Conservation (phyloP, 2,888 invertebrate genomes). For the Phasia obesa region DNA sequence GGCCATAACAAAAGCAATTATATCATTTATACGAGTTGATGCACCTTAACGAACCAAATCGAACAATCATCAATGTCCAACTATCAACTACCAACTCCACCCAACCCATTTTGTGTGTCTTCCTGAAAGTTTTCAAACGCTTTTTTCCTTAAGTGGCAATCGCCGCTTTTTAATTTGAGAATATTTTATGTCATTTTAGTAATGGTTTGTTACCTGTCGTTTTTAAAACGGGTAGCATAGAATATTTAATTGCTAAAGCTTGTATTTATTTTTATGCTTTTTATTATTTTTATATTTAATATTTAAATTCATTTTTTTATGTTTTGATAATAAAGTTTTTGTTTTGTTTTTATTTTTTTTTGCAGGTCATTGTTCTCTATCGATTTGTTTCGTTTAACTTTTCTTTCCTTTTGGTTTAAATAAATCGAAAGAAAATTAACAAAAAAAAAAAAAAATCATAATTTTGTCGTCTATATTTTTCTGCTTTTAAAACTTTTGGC, state of each 20-base stretch:
- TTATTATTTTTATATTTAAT: slow-evolving; percentile 12
- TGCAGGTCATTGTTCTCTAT: slow-evolving; percentile 75
- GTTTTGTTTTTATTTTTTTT: slow-evolving; percentile 74
- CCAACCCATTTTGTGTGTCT: slow-evolving; percentile 72
- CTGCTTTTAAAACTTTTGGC: slow-evolving; percentile 48
- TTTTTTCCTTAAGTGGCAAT: slow-evolving; percentile 26
- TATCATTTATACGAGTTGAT: not conserved
- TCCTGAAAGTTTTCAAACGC: slow-evolving; percentile 74
- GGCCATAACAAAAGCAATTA: slow-evolving; percentile 33
- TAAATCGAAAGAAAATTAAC: slow-evolving; percentile 23
- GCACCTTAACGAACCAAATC: slow-evolving; percentile 5
- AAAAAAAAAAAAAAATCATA: slow-evolving; percentile 28
- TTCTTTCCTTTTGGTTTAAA: slow-evolving; percentile 9
- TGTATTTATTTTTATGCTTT: slow-evolving; percentile 30
- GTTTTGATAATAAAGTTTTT: slow-evolving; percentile 47
- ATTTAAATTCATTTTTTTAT: slow-evolving; percentile 47
- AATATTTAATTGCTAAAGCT: slow-evolving; percentile 75
- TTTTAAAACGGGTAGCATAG: slow-evolving; percentile 71
- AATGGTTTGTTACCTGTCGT: slow-evolving; percentile 68
- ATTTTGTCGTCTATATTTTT: slow-evolving; percentile 24
- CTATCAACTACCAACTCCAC: slow-evolving; percentile 62
- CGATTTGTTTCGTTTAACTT: slow-evolving; percentile 62
- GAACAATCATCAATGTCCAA: not conserved
- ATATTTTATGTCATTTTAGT: slow-evolving; percentile 68
- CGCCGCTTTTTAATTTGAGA: slow-evolving; percentile 26